A percentile compares a stretch with the other conserved stretches of the same genome.
Conservation (phyloP, 2,113 vertebrate species). For the Psilopogon haemacephalus region DNA sequence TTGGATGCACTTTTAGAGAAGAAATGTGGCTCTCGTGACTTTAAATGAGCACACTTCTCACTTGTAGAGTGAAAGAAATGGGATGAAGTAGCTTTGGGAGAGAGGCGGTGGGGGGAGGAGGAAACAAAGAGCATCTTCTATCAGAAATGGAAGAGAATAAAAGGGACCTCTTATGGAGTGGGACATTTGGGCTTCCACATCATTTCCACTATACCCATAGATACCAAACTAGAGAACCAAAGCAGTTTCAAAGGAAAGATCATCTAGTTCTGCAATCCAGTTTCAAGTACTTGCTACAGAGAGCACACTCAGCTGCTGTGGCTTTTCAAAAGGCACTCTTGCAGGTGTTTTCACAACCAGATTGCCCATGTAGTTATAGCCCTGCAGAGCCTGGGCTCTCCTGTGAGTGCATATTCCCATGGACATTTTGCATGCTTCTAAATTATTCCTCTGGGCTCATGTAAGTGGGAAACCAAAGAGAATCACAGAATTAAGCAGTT, state of each 20-base stretch:
- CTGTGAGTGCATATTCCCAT: neutral
- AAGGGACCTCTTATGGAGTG: neutral
- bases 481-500: too few relatives aligned
- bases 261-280: neutral
- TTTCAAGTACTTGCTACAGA: neutral
- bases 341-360: accelerated
- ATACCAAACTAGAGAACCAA: neutral
- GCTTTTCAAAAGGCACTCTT: neutral
- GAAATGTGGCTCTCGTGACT: neutral
- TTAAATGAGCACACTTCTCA: neutral
- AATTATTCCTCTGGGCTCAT: neutral
- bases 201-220: neutral
- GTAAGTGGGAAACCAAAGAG: neutral
- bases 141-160: neutral
- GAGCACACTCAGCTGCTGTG: neutral
- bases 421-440: neutral
- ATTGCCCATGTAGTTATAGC: neutral
- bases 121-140: neutral
- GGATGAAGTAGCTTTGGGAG: neutral
- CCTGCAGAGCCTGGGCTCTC: neutral
- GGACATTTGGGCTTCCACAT: neutral
- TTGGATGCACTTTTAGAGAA: constrained; percentile 1
- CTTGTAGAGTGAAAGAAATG: neutral
- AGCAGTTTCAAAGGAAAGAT: neutral
- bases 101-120: neutral